Percentiles rank a stretch among this genome's conserved stretches.
Evolutionary conservation across 2,797 vertebrate species (phyloP).

Genomic region (Anas acuta): DNA sequence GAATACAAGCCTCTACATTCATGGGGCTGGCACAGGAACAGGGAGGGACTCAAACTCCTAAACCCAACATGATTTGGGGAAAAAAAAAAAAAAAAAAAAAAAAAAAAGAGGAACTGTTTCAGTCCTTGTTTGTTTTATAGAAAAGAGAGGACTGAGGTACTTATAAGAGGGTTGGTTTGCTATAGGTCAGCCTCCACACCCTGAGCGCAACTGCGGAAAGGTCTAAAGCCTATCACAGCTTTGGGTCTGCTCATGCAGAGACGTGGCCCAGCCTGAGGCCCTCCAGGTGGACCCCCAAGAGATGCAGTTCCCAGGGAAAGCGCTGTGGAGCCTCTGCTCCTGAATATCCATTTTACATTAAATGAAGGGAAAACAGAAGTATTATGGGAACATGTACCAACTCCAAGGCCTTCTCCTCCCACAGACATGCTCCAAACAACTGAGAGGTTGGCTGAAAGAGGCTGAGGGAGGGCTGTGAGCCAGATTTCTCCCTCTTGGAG

Average conservation of each 20-base stretch:
- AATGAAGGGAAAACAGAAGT: background rate
- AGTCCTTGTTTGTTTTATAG: background rate
- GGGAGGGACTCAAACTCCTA: background rate
- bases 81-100: background rate
- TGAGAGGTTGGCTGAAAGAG: background rate
- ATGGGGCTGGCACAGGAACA: background rate
- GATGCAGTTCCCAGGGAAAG: background rate
- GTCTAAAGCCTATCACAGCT: background rate
- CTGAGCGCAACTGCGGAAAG: background rate
- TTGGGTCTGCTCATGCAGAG: background rate
- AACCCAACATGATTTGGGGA: background rate
- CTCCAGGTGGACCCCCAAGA: background rate
- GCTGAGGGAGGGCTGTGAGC: background rate
- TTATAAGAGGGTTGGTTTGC: background rate
- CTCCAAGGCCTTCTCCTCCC: background rate
- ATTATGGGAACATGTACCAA: background rate
- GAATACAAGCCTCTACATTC: constrained; percentile 48
- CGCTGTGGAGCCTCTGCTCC: background rate
- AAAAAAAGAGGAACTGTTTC: background rate
- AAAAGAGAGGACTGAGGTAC: background rate
- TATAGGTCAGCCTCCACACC: background rate
- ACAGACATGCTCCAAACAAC: background rate
- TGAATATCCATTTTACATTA: background rate
- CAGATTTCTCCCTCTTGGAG: background rate
- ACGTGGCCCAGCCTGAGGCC: background rate